These are phyloP conservation scores for Formica exsecta DNA, from an alignment of 1,140 invertebrate species.

Conservation along the genomic window DNA sequence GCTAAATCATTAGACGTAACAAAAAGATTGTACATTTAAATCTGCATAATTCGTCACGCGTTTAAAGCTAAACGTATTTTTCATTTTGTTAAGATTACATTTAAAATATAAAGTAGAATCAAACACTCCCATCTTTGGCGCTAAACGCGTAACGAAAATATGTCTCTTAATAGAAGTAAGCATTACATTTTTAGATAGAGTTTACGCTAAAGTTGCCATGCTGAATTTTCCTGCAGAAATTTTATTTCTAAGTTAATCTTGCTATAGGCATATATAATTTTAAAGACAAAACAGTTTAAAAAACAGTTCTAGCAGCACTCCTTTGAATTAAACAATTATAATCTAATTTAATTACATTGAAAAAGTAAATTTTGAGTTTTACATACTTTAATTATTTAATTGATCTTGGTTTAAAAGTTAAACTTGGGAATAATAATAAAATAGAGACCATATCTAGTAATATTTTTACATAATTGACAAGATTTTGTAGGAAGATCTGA, in stretches of 20 bases:
- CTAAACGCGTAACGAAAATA: constrained; percentile 41
- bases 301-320: not conserved
- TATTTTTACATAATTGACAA: constrained; percentile 27
- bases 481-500: constrained; percentile 8
- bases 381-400: not conserved
- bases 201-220: constrained; percentile 54
- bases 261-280: constrained; percentile 20
- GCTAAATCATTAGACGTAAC: constrained; percentile 75
- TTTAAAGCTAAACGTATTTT: not conserved
- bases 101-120: constrained; percentile 22
- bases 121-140: not conserved
- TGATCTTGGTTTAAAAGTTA: too few species aligned
- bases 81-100: constrained; percentile 1
- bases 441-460: constrained; percentile 11
- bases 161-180: constrained; percentile 16
- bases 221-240: constrained; percentile 41
- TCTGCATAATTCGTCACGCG: constrained; percentile 13
- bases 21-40: constrained; percentile 54
- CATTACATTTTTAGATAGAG: constrained; percentile 56
- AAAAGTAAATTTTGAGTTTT: not conserved
- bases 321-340: not conserved
- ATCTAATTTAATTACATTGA: not conserved
- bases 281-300: not conserved
- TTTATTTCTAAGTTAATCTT: constrained; percentile 7
- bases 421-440: not conserved